These are phyloP conservation scores for Leguminivora glycinivorella DNA, from an alignment of 1,140 invertebrate species.

Conservation along the genomic window DNA sequence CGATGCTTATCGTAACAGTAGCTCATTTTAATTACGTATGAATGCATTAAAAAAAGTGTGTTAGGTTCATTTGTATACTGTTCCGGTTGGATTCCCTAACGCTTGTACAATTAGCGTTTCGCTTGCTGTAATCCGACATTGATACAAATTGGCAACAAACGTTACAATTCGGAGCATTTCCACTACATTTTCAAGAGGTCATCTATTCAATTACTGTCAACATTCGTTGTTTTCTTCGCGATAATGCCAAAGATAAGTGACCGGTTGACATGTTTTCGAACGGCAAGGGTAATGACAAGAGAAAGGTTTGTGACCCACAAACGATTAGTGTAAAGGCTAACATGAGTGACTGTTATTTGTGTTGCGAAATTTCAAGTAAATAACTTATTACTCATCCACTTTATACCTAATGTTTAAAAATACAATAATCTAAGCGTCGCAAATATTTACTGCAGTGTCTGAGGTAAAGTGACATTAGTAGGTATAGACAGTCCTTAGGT, in stretches of 20 bases:
- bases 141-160: constrained; percentile 11
- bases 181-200: background rate
- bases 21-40: background rate
- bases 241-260: background rate
- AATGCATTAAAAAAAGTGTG: background rate
- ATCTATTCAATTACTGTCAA: background rate
- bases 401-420: too few species aligned
- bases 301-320: background rate
- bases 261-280: constrained; percentile 9
- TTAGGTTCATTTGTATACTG: constrained; percentile 14
- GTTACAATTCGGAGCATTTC: background rate
- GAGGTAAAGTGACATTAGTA: too few species aligned
- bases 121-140: background rate
- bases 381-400: too few species aligned
- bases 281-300: constrained; percentile 8
- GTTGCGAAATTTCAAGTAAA: background rate
- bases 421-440: too few species aligned
- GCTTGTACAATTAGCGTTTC: background rate
- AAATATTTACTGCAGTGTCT: too few species aligned
- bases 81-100: background rate
- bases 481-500: too few species aligned
- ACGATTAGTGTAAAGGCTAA: background rate
- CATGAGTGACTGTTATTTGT: background rate
- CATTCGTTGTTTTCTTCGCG: constrained; percentile 3
- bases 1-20: background rate